Evolutionary conservation across 2,888 invertebrate genomes (phyloP), one percentile per base, ranked within the genome.

Genomic region (Amorpha juglandis): DNA sequence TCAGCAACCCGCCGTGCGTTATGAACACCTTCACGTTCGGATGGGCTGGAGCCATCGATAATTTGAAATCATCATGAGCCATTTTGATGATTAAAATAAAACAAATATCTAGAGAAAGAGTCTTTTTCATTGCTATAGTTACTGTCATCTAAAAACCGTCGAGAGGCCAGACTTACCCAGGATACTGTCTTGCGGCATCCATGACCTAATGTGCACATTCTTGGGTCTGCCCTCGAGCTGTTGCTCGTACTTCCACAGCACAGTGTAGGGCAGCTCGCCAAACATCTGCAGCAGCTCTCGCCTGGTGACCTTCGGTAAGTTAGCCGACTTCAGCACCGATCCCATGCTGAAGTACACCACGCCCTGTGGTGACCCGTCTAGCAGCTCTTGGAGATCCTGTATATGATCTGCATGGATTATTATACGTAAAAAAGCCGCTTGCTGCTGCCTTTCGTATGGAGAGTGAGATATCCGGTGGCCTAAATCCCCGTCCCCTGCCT

Each of bases 121-220:
- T n/a, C 27, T 3, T 27, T 27, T 27, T 3, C 27, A 27, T 27
- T 27, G 1, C 1, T 4, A 4, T 27, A 27, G 4, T 27, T 27
- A 27, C 27, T 27, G 4, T 27, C 27, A 27, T 27, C 4, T n/a
- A n/a, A n/a, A n/a, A n/a, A n/a, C n/a, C n/a, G n/a, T n/a, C 35
- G 50, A 50, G 21, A 35, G 6, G 11, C 19, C 11, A 9, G 0
- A 38, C 74, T 71, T 70, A 94, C 94, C 91, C 11, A 95, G 78
- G 47, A 94, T 83, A 71, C 94, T 92, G 14, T 90, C 78, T 70
- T 95, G 95, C 0, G 94, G 94, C 75, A 94, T 79, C 94, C 94
- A 95, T 0, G 89, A 74, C 21, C 83, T 78, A 1, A 93, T 77
- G 65, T 91, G 89, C 0, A 95, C 84, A 63, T 94, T 93, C 64